These are phyloP conservation scores for Ametastegia equiseti DNA, from an alignment of 2,888 invertebrate genomes.

Conservation along the genomic window DNA sequence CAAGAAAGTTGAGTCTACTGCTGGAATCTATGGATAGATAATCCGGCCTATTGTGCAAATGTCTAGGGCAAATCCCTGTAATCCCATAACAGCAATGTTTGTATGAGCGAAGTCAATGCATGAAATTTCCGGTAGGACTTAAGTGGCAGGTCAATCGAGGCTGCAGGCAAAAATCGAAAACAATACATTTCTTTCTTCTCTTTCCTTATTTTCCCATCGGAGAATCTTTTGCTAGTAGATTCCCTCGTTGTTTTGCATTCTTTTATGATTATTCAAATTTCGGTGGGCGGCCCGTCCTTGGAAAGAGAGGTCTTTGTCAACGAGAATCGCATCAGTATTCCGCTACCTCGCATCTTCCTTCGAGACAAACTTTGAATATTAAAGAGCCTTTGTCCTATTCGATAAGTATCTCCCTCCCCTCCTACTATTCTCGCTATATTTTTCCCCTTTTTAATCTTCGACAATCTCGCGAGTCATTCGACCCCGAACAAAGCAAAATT, in stretches of 20 bases:
- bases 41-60: neutral
- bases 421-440: neutral
- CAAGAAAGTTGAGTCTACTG: neutral
- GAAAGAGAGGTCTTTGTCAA: constrained; percentile 74
- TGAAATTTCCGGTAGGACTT: neutral
- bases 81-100: neutral
- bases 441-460: neutral
- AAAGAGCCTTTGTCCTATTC: constrained; percentile 55
- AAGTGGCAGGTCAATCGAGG: neutral
- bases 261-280: constrained; percentile 57
- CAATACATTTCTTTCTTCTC: neutral
- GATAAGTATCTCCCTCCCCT: constrained; percentile 18
- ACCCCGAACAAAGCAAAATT: neutral
- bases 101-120: neutral
- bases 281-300: constrained; percentile 69
- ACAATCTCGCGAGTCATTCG: neutral
- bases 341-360: constrained; percentile 70
- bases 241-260: constrained; percentile 49
- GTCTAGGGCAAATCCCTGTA: neutral
- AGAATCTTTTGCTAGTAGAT: constrained; percentile 13
- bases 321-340: constrained; percentile 72
- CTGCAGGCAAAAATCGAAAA: neutral
- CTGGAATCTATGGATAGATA: neutral
- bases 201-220: neutral
- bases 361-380: constrained; percentile 68